Conservation (phyloP, 2,113 vertebrate genomes). For the Seriola quinqueradiata region DNA sequence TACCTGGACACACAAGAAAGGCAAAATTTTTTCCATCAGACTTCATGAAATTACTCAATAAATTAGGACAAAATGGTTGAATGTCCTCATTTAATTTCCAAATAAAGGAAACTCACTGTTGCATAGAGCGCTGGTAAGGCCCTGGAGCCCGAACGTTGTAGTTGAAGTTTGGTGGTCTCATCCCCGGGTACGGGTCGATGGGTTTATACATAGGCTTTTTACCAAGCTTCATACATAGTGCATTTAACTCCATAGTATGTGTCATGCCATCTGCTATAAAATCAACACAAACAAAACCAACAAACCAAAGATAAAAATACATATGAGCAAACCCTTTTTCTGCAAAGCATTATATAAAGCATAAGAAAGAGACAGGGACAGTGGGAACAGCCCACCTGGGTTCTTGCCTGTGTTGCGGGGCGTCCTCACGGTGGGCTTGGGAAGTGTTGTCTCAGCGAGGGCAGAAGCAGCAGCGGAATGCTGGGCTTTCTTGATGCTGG, state of each 20-base stretch:
- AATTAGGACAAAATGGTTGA: background rate
- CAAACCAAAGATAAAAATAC: background rate
- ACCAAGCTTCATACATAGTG: constrained; percentile 96
- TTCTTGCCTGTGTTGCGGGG: constrained; percentile 91
- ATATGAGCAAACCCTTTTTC: background rate
- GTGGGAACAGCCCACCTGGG: constrained; percentile 84
- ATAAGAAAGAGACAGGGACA: constrained; percentile 7
- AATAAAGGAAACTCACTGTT: constrained; percentile 76
- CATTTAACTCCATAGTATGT: constrained; percentile 95
- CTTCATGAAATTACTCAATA: background rate
- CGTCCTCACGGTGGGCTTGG: constrained; percentile 89
- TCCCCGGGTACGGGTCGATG: constrained; percentile 93
- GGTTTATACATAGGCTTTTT: constrained; percentile 98
- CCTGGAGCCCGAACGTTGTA: constrained; percentile 91
- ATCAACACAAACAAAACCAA: constrained; percentile 20
- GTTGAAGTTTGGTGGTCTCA: constrained; percentile 94
- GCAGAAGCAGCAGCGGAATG: constrained; percentile 92
- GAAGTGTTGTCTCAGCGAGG: constrained; percentile 91
- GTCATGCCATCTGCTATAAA: constrained; percentile 90
- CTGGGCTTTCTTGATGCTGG: constrained; percentile 96
- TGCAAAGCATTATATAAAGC: background rate
- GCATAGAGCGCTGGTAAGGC: constrained; percentile 93
- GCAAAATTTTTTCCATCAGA: background rate
- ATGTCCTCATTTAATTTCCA: background rate
- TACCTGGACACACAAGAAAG: constrained; percentile 84